These are phyloP conservation scores for Megaceryle maxima DNA, from an alignment of 2,113 vertebrate species.

Conservation along the genomic window DNA sequence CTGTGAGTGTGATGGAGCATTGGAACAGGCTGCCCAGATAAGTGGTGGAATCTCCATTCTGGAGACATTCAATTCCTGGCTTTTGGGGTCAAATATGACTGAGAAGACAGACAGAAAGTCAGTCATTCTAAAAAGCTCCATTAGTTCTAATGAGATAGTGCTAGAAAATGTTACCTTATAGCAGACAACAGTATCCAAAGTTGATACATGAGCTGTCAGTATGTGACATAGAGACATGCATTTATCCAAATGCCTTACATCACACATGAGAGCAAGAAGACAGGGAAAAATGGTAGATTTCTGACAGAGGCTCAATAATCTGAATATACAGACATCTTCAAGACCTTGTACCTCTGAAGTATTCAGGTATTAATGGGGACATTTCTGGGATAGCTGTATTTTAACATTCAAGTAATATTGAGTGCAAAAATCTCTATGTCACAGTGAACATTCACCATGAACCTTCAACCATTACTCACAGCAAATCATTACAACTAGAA, in stretches of 20 bases:
- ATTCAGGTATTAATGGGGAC: background rate
- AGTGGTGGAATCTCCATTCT: too few relatives aligned
- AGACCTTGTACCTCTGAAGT: background rate
- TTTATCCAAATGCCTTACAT: background rate
- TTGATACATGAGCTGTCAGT: background rate
- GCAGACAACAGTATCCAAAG: background rate
- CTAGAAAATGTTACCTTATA: background rate
- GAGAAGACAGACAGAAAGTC: background rate
- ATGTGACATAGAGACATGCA: background rate
- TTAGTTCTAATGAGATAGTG: background rate
- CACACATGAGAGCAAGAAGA: background rate
- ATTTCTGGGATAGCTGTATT: background rate
- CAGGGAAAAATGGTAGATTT: background rate
- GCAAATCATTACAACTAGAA: background rate
- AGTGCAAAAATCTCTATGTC: background rate
- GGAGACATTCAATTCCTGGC: background rate
- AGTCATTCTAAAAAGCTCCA: background rate
- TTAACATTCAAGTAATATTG: background rate
- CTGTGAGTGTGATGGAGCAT: too few relatives aligned
- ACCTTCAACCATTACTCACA: background rate
- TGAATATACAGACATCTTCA: background rate
- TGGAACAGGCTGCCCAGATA: too few relatives aligned
- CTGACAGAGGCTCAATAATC: fast-evolving
- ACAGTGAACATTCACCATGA: background rate
- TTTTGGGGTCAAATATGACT: background rate